phyloP scores from a whole-genome alignment of 1,140 invertebrate genomes.

The Zeugodacus cucurbitae region DNA sequence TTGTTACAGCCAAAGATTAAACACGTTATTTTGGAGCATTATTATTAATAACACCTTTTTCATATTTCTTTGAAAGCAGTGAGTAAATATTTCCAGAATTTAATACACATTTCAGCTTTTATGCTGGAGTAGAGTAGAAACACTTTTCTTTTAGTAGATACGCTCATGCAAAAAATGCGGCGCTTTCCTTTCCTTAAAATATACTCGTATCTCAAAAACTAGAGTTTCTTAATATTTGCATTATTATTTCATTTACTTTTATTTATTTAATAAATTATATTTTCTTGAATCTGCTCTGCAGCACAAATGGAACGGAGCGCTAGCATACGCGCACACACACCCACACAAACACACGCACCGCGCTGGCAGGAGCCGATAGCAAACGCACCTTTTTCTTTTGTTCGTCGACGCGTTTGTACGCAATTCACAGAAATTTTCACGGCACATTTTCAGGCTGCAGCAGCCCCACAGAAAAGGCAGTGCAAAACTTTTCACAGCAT shows the following conservation, averaged over 20 bases:
- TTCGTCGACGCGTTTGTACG: neutral
- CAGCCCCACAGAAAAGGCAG: neutral
- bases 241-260: neutral
- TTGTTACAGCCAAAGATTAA: too few species aligned
- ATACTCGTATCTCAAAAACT: too few species aligned
- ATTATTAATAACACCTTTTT: too few species aligned
- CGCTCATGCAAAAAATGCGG: too few species aligned
- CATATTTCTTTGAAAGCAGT: too few species aligned
- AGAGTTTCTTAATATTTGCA: too few species aligned
- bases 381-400: slow-evolving; percentile 33
- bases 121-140: too few species aligned
- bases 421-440: neutral
- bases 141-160: too few species aligned
- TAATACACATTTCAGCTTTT: too few species aligned
- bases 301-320: neutral
- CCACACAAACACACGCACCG: neutral
- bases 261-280: neutral
- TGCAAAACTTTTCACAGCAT: neutral
- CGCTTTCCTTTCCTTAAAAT: neutral
- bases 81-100: too few species aligned
- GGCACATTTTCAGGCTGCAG: neutral
- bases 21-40: too few species aligned
- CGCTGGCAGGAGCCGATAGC: neutral
- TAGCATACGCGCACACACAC: neutral
- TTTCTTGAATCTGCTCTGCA: neutral